phyloP scores from a whole-genome alignment of 1,140 invertebrate species.

The Steinernema khuongi region DNA sequence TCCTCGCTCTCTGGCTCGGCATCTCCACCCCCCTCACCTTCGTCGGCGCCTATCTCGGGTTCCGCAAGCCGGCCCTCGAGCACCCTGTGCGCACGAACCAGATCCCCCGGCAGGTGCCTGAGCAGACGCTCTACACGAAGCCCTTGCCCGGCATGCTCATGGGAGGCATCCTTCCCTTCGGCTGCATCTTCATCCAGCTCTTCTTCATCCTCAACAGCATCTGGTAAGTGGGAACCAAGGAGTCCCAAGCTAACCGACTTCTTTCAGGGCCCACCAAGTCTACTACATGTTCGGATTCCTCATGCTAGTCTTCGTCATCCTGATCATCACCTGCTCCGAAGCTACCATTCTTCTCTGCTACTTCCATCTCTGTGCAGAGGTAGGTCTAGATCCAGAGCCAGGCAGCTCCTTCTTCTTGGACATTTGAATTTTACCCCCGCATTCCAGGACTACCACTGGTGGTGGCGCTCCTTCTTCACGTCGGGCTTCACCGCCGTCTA shows the following conservation, averaged over 20 bases:
- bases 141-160: constrained; percentile 79
- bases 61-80: constrained; percentile 86
- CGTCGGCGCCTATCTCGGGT: constrained; percentile 94
- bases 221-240: constrained; percentile 66
- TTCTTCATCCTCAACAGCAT: constrained; percentile 98
- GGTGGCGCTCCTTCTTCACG: constrained; percentile 87
- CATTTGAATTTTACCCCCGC: background rate
- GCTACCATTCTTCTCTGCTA: constrained; percentile 95
- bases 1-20: constrained; percentile 90
- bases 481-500: constrained; percentile 96
- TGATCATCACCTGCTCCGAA: constrained; percentile 95
- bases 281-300: constrained; percentile 99
- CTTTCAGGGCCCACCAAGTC: constrained; percentile 78
- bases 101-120: constrained; percentile 94
- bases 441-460: constrained; percentile 76
- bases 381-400: constrained; percentile 66
- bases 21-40: constrained; percentile 96
- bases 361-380: constrained; percentile 97
- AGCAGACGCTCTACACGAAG: constrained; percentile 93
- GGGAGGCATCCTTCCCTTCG: constrained; percentile 96
- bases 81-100: constrained; percentile 96
- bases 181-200: constrained; percentile 97
- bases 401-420: background rate
- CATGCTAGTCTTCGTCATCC: constrained; percentile 91
- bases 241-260: constrained; percentile 24